These are phyloP conservation scores for Coregonus clupeaformis DNA, from an alignment of 2,113 vertebrate genomes.

Conservation along the genomic window DNA sequence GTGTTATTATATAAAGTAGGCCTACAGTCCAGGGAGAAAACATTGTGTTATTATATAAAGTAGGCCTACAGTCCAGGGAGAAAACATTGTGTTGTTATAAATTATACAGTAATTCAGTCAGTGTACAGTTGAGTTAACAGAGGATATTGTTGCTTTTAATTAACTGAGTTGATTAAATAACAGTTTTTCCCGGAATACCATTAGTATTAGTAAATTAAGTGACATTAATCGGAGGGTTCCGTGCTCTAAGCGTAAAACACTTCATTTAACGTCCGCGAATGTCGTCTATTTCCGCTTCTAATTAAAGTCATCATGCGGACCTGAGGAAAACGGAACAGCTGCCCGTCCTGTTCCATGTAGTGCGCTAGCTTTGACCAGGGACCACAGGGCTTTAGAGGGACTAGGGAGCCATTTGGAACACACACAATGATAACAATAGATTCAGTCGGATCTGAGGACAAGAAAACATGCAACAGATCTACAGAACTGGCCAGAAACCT, in stretches of 20 bases:
- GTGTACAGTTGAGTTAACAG: background rate
- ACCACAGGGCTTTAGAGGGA: background rate
- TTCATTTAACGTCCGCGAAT: conserved; percentile 52
- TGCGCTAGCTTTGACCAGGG: background rate
- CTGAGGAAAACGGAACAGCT: conserved; percentile 3
- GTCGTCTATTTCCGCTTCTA: conserved; percentile 25
- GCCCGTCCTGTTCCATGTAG: background rate
- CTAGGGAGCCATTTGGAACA: background rate
- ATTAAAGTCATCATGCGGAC: conserved; percentile 37
- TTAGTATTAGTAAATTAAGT: conserved; percentile 16
- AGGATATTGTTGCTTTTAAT: background rate
- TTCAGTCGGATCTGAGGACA: conserved; percentile 21
- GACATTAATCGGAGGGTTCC: background rate
- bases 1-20: background rate
- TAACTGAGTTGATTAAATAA: conserved; percentile 1
- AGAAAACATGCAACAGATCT: conserved; percentile 23
- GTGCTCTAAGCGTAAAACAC: conserved; percentile 25
- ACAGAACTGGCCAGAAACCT: conserved; percentile 8
- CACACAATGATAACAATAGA: background rate
- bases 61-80: background rate
- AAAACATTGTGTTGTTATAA: background rate
- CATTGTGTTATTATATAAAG: background rate
- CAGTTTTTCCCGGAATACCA: conserved; percentile 6
- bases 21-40: too few relatives aligned
- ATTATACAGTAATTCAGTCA: background rate